Evolutionary conservation across 2,888 invertebrate genomes (phyloP).

Genomic region (Cremastinae sp.): DNA sequence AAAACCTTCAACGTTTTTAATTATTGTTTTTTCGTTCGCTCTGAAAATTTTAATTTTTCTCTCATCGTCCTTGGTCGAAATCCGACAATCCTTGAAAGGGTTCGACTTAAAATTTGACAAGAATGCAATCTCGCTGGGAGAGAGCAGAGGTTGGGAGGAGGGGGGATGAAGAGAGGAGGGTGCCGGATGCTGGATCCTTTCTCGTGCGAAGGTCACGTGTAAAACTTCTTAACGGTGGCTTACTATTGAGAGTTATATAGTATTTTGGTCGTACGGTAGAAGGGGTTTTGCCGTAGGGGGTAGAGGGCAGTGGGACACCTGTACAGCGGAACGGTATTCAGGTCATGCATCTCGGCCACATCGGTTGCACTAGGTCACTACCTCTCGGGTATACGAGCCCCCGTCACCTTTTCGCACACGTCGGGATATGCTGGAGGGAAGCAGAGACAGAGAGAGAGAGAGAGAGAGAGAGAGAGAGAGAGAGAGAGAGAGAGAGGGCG

Average conservation of each 20-base stretch:
- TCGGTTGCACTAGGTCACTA: constrained; percentile 76
- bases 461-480: constrained; percentile 32
- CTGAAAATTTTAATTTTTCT: no score
- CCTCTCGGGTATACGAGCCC: constrained; percentile 66
- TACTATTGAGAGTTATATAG: constrained; percentile 42
- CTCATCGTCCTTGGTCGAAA: background rate
- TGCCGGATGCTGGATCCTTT: constrained; percentile 35
- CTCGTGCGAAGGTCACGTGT: constrained; percentile 11
- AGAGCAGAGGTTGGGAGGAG: no score
- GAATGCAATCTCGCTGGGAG: background rate
- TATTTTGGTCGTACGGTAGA: constrained; percentile 34
- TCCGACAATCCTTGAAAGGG: background rate
- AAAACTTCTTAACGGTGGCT: constrained; percentile 13
- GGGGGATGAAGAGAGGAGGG: constrained; percentile 1
- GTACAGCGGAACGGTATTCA: constrained; percentile 75
- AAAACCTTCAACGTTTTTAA: no score
- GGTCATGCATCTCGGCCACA: constrained; percentile 79
- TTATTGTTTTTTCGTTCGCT: no score
- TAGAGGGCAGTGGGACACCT: constrained; percentile 79
- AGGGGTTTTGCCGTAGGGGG: constrained; percentile 59
- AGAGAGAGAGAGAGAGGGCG: constrained; percentile 7
- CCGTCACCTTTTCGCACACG: constrained; percentile 61
- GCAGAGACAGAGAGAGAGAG: constrained; percentile 32
- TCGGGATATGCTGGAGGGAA: constrained; percentile 26
- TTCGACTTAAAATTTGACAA: background rate